These are phyloP conservation scores for Trichopoda pennipes DNA, from an alignment of 2,888 invertebrate genomes.

Conservation along the genomic window DNA sequence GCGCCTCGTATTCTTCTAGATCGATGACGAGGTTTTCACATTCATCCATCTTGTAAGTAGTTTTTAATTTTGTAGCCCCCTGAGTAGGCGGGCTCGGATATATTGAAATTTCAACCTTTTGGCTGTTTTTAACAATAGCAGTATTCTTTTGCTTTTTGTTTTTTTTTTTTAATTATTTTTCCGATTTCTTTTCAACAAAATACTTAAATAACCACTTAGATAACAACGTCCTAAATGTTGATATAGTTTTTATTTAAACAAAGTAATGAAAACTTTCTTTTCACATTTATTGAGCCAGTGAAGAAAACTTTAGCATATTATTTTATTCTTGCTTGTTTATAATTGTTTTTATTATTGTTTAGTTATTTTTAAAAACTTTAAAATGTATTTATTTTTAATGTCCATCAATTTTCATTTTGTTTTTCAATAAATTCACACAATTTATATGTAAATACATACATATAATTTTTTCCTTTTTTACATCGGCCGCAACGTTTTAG, in stretches of 20 bases:
- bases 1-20: conserved; percentile 77
- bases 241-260: too few relatives aligned
- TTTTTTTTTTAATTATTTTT: neutral
- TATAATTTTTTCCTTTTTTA: conserved; percentile 16
- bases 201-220: too few relatives aligned
- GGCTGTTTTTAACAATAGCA: conserved; percentile 69
- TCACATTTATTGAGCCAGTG: too few relatives aligned
- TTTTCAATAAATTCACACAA: neutral
- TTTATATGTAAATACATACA: conserved; percentile 31
- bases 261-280: too few relatives aligned
- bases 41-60: conserved; percentile 81
- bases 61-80: conserved; percentile 74
- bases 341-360: too few relatives aligned
- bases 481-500: conserved; percentile 51
- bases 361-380: too few relatives aligned
- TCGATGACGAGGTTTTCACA: conserved; percentile 81
- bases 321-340: too few relatives aligned
- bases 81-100: conserved; percentile 72
- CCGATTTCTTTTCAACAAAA: neutral
- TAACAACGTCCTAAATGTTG: too few relatives aligned
- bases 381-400: too few relatives aligned
- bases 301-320: too few relatives aligned
- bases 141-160: conserved; percentile 31
- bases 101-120: conserved; percentile 69
- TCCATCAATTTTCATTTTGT: too few relatives aligned